phyloP scores from a whole-genome alignment of 2,113 vertebrate genomes.

The Theristicus caerulescens region DNA sequence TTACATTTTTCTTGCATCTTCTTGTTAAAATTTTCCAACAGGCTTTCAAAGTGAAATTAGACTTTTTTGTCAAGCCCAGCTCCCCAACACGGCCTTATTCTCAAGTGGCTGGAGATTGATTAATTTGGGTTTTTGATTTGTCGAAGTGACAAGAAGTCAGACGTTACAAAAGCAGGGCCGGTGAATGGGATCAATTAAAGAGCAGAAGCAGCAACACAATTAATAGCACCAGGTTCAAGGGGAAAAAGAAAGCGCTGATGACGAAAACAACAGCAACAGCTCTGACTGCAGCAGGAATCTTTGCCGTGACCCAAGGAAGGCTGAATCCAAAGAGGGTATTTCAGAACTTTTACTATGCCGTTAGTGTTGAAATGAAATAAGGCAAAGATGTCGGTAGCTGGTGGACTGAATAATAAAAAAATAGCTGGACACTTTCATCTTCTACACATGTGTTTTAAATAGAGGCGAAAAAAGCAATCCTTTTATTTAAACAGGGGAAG shows the following conservation, averaged over 20 bases:
- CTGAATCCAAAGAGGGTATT: constrained; percentile 52
- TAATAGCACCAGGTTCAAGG: constrained; percentile 50
- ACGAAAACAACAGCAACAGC: constrained; percentile 72
- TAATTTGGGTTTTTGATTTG: constrained; percentile 70
- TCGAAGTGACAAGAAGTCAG: constrained; percentile 56
- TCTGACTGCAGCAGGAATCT: constrained; percentile 64
- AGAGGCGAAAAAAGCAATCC: constrained; percentile 66
- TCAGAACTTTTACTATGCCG: constrained; percentile 60
- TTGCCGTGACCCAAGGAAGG: constrained; percentile 51
- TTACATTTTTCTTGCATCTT: constrained; percentile 74
- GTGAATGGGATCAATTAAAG: constrained; percentile 70
- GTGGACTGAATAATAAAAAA: constrained; percentile 71
- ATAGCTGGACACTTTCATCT: constrained; percentile 71
- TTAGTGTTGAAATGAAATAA: constrained; percentile 63
- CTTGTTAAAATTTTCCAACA: constrained; percentile 71
- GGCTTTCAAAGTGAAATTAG: constrained; percentile 73
- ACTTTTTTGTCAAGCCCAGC: constrained; percentile 60
- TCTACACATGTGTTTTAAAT: constrained; percentile 68
- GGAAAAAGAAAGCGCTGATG: constrained; percentile 49
- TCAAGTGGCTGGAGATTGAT: constrained; percentile 65
- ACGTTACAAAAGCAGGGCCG: constrained; percentile 33
- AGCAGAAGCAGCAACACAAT: constrained; percentile 66
- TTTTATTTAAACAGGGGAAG: constrained; percentile 66
- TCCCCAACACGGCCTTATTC: constrained; percentile 59
- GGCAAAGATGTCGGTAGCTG: constrained; percentile 60